Conservation (phyloP, 1,140 invertebrate species). For the Aphidius ervi region DNA sequence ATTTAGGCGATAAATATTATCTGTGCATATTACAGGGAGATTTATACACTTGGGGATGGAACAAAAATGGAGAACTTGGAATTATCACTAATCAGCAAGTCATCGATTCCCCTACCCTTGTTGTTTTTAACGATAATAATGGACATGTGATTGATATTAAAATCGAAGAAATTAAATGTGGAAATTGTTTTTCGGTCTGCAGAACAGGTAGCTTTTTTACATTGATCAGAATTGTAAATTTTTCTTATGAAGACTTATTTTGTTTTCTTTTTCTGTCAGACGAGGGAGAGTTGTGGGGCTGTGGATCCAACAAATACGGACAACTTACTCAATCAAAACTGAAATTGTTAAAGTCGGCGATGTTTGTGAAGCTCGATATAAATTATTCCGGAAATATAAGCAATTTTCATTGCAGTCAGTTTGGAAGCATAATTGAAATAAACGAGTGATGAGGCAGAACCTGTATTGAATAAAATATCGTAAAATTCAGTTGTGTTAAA, state of each 20-base stretch:
- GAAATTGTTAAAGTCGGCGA: slow-evolving; percentile 17
- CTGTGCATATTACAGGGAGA: slow-evolving; percentile 56
- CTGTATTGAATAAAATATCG: too few species aligned
- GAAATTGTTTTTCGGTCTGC: slow-evolving; percentile 63
- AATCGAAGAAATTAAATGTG: slow-evolving; percentile 62
- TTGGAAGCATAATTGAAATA: too few species aligned
- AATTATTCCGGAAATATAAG: slow-evolving; percentile 6
- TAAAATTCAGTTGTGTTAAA: too few species aligned
- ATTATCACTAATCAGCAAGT: slow-evolving; percentile 47
- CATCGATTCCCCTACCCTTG: slow-evolving; percentile 51
- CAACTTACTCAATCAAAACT: slow-evolving; percentile 57
- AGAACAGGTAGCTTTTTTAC: slow-evolving; percentile 45
- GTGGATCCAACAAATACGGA: slow-evolving; percentile 71
- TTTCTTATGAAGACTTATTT: background rate
- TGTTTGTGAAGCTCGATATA: slow-evolving; percentile 35
- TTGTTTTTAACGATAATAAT: slow-evolving; percentile 55
- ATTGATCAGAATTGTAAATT: background rate
- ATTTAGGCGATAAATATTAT: too few species aligned
- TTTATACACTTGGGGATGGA: slow-evolving; percentile 90
- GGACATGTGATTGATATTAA: slow-evolving; percentile 45
- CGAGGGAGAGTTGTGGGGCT: slow-evolving; percentile 62
- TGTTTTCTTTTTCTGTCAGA: slow-evolving; percentile 40
- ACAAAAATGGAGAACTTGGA: slow-evolving; percentile 80
- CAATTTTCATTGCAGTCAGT: too few species aligned
- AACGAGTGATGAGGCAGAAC: too few species aligned